Evolutionary conservation across 2,888 invertebrate genomes (phyloP), one percentile per base, ranked within the genome.

Genomic region (Chrysina gloriosa): DNA sequence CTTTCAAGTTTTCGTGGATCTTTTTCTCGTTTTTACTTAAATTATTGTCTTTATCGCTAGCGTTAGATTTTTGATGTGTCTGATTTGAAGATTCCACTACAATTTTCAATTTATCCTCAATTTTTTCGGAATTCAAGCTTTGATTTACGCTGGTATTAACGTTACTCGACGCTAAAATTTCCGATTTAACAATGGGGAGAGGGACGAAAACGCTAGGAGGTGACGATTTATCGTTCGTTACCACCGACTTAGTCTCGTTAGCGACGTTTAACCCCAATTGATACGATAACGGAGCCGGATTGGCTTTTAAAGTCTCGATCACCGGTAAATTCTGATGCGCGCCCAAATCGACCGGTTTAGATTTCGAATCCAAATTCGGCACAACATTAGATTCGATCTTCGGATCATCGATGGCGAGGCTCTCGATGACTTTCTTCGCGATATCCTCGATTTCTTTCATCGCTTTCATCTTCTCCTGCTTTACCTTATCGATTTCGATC

Each of bases 361-460:
- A 16, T 16, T 39, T 42, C 7, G 11, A 42, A 14, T 39, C 39
- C 19, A 19, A 36, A 50, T 54, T 50, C 45, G 39, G 14, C n/a
- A 61, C 25, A 16, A 36, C 31, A 58, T 50, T 65, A 23, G 36
- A 9, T 11, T 69, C 65, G 5, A 34, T 14, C 3, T 45, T 45
- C 3, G 45, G 45, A 45, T 67, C 54, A 39, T 63, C 63, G 7
- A 63, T n/a, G n/a, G n/a, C 69, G 1, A 69, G 11, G 34, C 36
- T 65, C 11, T 66, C 54, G 42, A 83, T 82, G 9, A 82, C 82
- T 69, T 80, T 77, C 31, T 78, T 77, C 1, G 82, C 83, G 65
- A 82, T 78, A 69, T 72, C 77, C 71, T 81, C 77, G 61, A 82
- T 83, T 71, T 81, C 75, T 63, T 80, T 79, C 7, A 82, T 79